These are phyloP conservation scores for Archivesica marissinica DNA, from an alignment of 1,140 invertebrate genomes.

Conservation along the genomic window DNA sequence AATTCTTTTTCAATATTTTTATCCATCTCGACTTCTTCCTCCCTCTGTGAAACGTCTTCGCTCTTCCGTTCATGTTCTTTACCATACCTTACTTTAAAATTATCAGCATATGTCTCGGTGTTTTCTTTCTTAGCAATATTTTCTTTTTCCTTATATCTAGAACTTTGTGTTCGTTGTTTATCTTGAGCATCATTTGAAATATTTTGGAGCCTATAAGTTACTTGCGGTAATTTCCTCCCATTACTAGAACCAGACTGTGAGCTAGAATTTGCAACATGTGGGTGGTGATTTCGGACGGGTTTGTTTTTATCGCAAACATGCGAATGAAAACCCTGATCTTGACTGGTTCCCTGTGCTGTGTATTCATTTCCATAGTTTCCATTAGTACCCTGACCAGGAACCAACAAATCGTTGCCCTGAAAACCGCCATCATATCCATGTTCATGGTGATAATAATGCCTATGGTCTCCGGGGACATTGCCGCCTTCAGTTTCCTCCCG, in stretches of 20 bases:
- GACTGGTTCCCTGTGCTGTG: not conserved
- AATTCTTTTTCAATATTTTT: constrained; percentile 57
- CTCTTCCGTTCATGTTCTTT: constrained; percentile 52
- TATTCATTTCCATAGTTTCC: constrained; percentile 11
- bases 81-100: constrained; percentile 64
- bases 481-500: constrained; percentile 72
- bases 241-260: constrained; percentile 11
- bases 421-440: constrained; percentile 22
- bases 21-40: constrained; percentile 13
- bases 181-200: constrained; percentile 21
- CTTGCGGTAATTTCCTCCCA: constrained; percentile 53
- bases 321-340: constrained; percentile 10
- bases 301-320: not conserved
- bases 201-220: constrained; percentile 47
- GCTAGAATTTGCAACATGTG: not conserved
- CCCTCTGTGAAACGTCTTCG: constrained; percentile 7
- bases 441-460: constrained; percentile 61
- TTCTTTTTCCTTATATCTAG: constrained; percentile 15
- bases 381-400: not conserved
- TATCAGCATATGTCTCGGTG: constrained; percentile 52
- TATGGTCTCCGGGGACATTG: constrained; percentile 37
- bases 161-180: constrained; percentile 14
- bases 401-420: constrained; percentile 4
- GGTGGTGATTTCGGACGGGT: not conserved
- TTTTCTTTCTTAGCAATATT: constrained; percentile 1